A percentile compares a stretch with the other conserved stretches of the same genome.
Evolutionary conservation across 2,888 invertebrate species (phyloP).

Genomic region (Spilarctia lutea): DNA sequence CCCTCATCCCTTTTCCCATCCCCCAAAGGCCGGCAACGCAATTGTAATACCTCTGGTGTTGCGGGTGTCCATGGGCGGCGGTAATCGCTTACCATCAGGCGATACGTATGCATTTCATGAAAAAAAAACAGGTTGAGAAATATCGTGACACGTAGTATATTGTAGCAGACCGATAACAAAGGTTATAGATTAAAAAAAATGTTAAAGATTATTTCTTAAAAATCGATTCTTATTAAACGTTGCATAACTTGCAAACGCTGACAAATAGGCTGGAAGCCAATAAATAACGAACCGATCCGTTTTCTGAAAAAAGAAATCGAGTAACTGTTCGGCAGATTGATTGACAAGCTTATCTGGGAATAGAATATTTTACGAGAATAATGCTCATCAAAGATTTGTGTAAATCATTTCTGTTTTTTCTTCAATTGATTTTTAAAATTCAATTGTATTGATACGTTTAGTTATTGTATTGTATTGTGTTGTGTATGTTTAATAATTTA

Average conservation of each 20-base stretch:
- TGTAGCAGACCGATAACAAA: too few species aligned
- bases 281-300: neutral
- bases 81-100: too few species aligned
- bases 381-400: neutral
- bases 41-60: too few species aligned
- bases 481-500: neutral
- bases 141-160: too few species aligned
- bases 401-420: neutral
- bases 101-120: too few species aligned
- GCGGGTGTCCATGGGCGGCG: too few species aligned
- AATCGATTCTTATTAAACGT: neutral
- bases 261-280: slow-evolving; percentile 1
- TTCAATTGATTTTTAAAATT: neutral
- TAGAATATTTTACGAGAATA: slow-evolving; percentile 2
- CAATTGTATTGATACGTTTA: neutral
- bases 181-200: neutral
- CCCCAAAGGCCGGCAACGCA: too few species aligned
- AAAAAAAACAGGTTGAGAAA: too few species aligned
- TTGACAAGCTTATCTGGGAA: neutral
- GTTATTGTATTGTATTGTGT: neutral
- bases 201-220: neutral
- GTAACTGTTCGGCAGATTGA: slow-evolving; percentile 1
- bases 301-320: slow-evolving; percentile 1
- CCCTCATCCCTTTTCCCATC: too few species aligned
- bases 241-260: neutral